Evolutionary conservation across 2,797 vertebrate species (phyloP), one percentile per base, ranked within the genome.

Genomic region (Salarias fasciatus): DNA sequence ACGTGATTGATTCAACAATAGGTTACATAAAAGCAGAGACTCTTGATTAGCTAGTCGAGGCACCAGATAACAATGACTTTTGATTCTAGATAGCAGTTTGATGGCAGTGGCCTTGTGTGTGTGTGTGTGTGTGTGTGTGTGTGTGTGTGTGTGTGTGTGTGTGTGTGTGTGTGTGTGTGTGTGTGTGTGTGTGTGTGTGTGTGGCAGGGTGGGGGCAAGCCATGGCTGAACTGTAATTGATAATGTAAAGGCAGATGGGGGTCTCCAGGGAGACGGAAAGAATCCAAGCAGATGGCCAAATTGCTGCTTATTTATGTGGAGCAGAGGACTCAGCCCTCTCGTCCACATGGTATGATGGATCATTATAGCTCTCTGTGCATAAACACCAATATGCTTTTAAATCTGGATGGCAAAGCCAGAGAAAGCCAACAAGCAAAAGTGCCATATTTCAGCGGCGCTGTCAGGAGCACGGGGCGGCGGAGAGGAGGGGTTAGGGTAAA

Each of bases 311-410:
- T 98, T 97, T 98, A 97, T 96, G 95, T 95, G 94, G 92, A 93
- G 93, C 92, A 90, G 90, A 91, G 86, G 94, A 93, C 93, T 90
- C 86, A 49, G 57, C 82, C 85, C 69, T 64, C 65, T 80, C 57
- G 45, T 70, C 85, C 84, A 77, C 87, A 82, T 80, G 85, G 92
- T 94, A 95, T 97, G 96, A 98, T 98, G 93, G 94, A 96, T 98
- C 96, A 97, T 97, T 97, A 97, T 92, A 92, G 94, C 92, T 89
- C 91, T 92, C 93, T 90, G 94, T 94, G 94, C 92, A 93, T 95
- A 95, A 97, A 96, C 94, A 96, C 93, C 95, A 96, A 97, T 95
- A 96, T 95, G 95, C 94, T 97, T 96, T 96, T 96, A 97, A 97
- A 97, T 94, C 94, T 95, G 95, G 92, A 93, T 86, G 85, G 91